Evolutionary conservation across 2,888 invertebrate genomes (phyloP), one percentile per base, ranked within the genome.

Genomic region (Pediacus dermestoides): DNA sequence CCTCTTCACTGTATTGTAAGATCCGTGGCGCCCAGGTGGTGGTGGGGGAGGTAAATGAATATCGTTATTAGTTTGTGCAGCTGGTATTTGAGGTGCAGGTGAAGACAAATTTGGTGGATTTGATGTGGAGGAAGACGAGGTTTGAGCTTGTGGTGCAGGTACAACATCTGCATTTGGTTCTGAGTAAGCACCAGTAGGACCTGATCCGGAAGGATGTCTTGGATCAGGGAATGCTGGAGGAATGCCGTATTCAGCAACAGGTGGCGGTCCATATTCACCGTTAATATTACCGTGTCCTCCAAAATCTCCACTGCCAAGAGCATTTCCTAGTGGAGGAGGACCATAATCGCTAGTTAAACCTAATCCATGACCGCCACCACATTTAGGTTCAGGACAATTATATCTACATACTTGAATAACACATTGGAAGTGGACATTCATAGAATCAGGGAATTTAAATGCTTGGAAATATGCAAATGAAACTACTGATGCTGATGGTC

Each of bases 391-490:
- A 1, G 92, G 92, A 56, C 92, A 93, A 64, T 92, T 90, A 68
- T 90, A 89, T 55, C 92, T 79, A 62, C 93, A 93, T 2, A 93
- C 92, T 74, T 93, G 93, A 55, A 93, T 93, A 26, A 92, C 91
- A 66, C 93, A 93, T 68, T 93, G 93, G 85, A 93, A 93, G 77
- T 92, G 92, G 2, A 93, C 93, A 66, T 93, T 92, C 92, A 93
- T 93, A 7, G 91, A 91, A 67, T 93, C 93, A 1, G 93, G 93
- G 81, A 93, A 93, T 70, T 93, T 93, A 74, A 93, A 93, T 3
- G 93, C 93, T 72, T 93, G 92, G 86, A 93, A 93, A 72, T 93
- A 91, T 8, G 93, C 92, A 64, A 92, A 93, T 34, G 91, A 91
- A 9, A 93, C 91, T 2, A 93, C 93, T 0, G 91, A 91, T 2